phyloP scores from a whole-genome alignment of 1,140 invertebrate genomes.

The Goniozus legneri region DNA sequence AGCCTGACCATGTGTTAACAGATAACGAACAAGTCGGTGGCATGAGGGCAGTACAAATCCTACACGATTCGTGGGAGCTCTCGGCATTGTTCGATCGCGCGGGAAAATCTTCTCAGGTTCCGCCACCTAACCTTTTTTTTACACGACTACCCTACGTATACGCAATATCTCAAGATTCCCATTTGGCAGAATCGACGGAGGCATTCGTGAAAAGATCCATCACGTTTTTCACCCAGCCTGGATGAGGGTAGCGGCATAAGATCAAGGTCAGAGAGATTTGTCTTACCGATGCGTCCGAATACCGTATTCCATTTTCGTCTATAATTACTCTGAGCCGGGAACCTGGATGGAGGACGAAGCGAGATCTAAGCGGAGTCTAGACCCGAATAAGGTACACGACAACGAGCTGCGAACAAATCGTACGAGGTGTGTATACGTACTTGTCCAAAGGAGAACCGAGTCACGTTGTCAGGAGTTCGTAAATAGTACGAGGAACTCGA shows the following conservation, averaged over 20 bases:
- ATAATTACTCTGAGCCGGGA: background rate
- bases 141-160: too few species aligned
- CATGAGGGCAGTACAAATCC: conserved; percentile 1
- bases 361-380: background rate
- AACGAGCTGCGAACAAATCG: too few species aligned
- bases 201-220: too few species aligned
- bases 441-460: conserved; percentile 1
- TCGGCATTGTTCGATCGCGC: too few species aligned
- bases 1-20: conserved; percentile 29
- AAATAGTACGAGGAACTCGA: conserved; percentile 4
- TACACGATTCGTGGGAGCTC: too few species aligned
- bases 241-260: too few species aligned
- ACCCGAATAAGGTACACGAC: too few species aligned
- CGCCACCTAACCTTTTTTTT: too few species aligned
- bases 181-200: too few species aligned
- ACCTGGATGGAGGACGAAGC: background rate
- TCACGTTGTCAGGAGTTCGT: conserved; percentile 8
- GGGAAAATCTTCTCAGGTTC: too few species aligned
- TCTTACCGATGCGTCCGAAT: background rate
- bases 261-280: background rate
- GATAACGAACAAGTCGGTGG: conserved; percentile 18
- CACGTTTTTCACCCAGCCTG: too few species aligned
- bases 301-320: background rate
- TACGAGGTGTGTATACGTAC: background rate
- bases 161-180: too few species aligned